Evolutionary conservation across 2,797 vertebrate species (phyloP), one percentile per base, ranked within the genome.

Genomic region (Trachops cirrhosus): DNA sequence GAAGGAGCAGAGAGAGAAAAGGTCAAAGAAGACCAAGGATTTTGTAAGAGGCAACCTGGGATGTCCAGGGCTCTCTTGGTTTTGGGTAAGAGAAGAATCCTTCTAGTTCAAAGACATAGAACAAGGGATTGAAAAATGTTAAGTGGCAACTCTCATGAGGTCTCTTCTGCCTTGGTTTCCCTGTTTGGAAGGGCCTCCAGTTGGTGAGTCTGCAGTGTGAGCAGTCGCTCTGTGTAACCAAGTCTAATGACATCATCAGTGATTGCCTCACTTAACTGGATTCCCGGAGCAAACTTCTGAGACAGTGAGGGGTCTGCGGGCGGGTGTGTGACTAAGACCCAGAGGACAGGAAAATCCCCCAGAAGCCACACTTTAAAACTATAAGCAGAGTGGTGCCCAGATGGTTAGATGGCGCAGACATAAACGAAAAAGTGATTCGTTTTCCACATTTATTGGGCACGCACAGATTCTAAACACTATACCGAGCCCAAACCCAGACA

Each of bases 241-340:
- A 74, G 50, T 71, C 77, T 82, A 67, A 22, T 52, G 89, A 92
- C 39, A 39, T 91, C 96, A 94, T 80, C 73, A 64, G 14, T 1
- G 29, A 67, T 52, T 78, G 86, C 88, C 68, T 93, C 85, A 95
- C 77, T 87, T 77, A 67, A 86, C 77, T 93, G 86, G 73, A 83
- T 93, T 96, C 91, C 84, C 94, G 68, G 94, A 97, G 91, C 41
- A 54, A 94, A 80, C 67, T 87, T 94, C 92, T 96, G 96, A 87
- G 89, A 96, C 96, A 95, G 57, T 39, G 54, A 95, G 71, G 92
- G 59, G 34, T 57, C 78, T 44, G 57, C 52, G 71, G 89, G 75
- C 93, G 70, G 32, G 83, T 52, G 2, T 26, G 34, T 77, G 57
- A 79, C 29, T 70, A 57, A 80, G 68, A 52, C 46, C 50, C 67